Conservation (phyloP, 2,888 invertebrate species). For the Amblyteles armatorius region DNA sequence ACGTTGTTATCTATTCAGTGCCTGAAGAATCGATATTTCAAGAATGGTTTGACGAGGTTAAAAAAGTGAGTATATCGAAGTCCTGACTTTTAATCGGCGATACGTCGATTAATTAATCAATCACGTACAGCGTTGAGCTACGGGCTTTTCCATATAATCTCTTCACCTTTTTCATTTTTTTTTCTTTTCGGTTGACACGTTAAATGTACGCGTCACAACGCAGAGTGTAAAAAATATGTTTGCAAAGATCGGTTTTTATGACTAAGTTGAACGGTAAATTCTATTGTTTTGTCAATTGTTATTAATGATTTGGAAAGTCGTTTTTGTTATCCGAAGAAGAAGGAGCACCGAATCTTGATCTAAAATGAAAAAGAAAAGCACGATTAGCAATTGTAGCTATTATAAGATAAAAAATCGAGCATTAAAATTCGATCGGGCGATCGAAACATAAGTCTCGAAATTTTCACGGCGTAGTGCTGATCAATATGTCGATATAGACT, state of each 20-base stretch:
- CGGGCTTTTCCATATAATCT: not conserved
- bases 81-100: not conserved
- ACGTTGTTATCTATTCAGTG: conserved; percentile 61
- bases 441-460: not conserved
- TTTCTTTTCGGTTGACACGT: conserved; percentile 12
- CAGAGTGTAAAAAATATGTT: conserved; percentile 15
- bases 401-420: not conserved
- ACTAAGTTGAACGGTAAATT: conserved; percentile 32
- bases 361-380: conserved; percentile 25
- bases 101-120: not conserved
- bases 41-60: conserved; percentile 16
- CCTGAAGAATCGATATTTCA: conserved; percentile 26
- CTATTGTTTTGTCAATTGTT: conserved; percentile 63
- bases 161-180: conserved; percentile 7
- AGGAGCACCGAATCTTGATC: conserved; percentile 37
- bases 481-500: conserved; percentile 1
- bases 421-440: conserved; percentile 12
- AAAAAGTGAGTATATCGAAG: not conserved
- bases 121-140: not conserved
- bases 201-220: not conserved
- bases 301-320: conserved; percentile 47
- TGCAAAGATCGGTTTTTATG: conserved; percentile 30
- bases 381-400: conserved; percentile 23
- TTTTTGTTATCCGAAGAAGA: conserved; percentile 28
- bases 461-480: conserved; percentile 18